Evolutionary conservation across 2,797 vertebrate genomes (phyloP).

Genomic region (Euphonia xanthogaster): DNA sequence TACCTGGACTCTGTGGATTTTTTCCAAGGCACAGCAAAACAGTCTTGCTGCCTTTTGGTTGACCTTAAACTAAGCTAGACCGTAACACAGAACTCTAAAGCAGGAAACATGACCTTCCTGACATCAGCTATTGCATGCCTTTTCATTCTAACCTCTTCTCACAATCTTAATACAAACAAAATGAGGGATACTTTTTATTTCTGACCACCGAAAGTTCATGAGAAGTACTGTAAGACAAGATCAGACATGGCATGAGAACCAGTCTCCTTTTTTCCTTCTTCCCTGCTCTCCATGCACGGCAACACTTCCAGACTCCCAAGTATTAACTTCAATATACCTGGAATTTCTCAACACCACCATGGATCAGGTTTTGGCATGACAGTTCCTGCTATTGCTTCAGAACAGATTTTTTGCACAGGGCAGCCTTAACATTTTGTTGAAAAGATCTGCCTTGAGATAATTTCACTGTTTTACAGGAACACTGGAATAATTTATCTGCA

Average conservation of each 20-base stretch:
- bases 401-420: not conserved
- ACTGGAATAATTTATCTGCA: not conserved
- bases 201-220: not conserved
- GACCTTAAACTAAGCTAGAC: not conserved
- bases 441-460: not conserved
- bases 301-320: not conserved
- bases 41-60: not conserved
- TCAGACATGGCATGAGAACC: fast-evolving
- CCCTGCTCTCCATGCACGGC: not conserved
- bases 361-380: not conserved
- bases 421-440: not conserved
- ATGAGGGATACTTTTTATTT: fast-evolving
- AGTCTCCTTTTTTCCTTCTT: not conserved
- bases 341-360: not conserved
- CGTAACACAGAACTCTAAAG: not conserved
- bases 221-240: not conserved
- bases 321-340: fast-evolving
- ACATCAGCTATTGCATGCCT: fast-evolving
- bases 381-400: not conserved
- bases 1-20: not conserved
- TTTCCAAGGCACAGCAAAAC: not conserved
- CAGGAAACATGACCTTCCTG: not conserved
- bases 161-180: not conserved
- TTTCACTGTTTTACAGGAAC: not conserved
- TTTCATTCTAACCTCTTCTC: not conserved